Evolutionary conservation across 2,888 invertebrate genomes (phyloP).

Genomic region (Thysanoteuthis rhombus): DNA sequence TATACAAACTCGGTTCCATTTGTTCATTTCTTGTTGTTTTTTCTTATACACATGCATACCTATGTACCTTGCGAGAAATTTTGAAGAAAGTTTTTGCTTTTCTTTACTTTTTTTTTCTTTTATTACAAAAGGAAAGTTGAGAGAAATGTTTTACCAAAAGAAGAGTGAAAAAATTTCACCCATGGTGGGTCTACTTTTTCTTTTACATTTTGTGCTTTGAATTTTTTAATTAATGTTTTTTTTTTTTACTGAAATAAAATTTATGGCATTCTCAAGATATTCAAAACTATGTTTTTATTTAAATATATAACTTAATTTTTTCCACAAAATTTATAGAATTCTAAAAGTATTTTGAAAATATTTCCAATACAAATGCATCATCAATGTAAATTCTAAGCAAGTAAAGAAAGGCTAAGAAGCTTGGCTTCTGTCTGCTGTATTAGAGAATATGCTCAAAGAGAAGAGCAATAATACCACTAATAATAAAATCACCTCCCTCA

Average conservation of each 20-base stretch:
- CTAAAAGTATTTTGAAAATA: neutral
- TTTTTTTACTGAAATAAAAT: neutral
- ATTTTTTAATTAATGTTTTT: neutral
- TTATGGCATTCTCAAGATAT: neutral
- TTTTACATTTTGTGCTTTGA: neutral
- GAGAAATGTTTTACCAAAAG: no score
- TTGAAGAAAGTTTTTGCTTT: neutral
- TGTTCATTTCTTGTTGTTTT: neutral
- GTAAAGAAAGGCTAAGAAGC: neutral
- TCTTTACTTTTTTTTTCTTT: no score
- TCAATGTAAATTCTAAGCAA: neutral
- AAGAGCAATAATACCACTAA: neutral
- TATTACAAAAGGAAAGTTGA: no score
- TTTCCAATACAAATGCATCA: neutral
- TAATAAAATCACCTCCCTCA: neutral
- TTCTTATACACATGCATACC: neutral
- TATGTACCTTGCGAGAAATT: neutral
- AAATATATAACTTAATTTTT: neutral
- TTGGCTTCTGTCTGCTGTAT: conserved; percentile 12
- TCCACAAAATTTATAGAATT: neutral
- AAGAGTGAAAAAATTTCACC: neutral
- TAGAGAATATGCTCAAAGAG: neutral
- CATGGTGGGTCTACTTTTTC: neutral
- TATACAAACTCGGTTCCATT: neutral
- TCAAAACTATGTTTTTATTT: neutral